Conservation (phyloP, 2,888 invertebrate species). For the Hemaris fuciformis region DNA sequence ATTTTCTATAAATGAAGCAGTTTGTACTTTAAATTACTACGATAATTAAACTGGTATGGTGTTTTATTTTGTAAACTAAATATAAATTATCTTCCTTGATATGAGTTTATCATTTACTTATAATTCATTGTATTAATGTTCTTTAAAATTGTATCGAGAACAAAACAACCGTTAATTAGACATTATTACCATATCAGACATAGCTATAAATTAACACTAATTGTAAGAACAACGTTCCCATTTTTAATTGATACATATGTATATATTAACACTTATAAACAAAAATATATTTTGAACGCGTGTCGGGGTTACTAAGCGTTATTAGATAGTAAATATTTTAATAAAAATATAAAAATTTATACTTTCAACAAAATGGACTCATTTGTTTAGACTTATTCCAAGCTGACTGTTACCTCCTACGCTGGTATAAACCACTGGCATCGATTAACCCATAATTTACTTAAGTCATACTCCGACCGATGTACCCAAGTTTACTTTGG, state of each 20-base stretch:
- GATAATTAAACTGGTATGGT: too few relatives aligned
- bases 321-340: background rate
- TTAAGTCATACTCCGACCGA: slow-evolving; percentile 26
- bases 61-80: too few relatives aligned
- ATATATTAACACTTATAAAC: background rate
- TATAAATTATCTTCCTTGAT: too few relatives aligned
- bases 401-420: slow-evolving; percentile 17
- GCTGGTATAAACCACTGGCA: slow-evolving; percentile 26
- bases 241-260: background rate
- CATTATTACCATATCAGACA: too few relatives aligned
- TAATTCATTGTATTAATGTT: too few relatives aligned
- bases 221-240: too few relatives aligned
- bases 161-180: too few relatives aligned
- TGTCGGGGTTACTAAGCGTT: background rate
- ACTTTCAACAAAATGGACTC: background rate
- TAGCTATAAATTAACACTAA: too few relatives aligned
- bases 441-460: slow-evolving; percentile 34
- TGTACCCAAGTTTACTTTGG: slow-evolving; percentile 34
- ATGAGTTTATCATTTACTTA: too few relatives aligned
- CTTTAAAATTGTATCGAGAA: too few relatives aligned
- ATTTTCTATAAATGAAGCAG: too few relatives aligned
- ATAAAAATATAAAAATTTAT: background rate
- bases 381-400: slow-evolving; percentile 26
- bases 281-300: background rate
- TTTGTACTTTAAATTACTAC: too few relatives aligned